Percentiles rank a stretch among this genome's conserved stretches.
phyloP scores from a whole-genome alignment of 2,797 vertebrate species.

The Arremon aurantiirostris region DNA sequence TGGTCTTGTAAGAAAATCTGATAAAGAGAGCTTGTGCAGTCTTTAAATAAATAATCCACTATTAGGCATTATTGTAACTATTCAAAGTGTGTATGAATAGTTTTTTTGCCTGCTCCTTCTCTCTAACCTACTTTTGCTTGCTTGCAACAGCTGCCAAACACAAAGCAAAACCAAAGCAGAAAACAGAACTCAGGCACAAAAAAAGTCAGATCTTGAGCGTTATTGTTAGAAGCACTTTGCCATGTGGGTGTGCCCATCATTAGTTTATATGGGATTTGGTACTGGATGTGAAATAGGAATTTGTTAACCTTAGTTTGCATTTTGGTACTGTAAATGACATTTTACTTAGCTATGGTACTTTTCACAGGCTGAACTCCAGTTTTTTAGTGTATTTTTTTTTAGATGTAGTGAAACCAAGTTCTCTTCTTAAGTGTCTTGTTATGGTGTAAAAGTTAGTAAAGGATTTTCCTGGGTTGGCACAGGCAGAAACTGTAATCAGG shows the following conservation, averaged over 20 bases:
- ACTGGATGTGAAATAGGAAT: not conserved
- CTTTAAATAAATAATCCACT: not conserved
- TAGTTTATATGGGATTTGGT: not conserved
- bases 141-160: not conserved
- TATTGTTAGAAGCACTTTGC: not conserved
- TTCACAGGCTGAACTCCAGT: not conserved
- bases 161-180: not conserved
- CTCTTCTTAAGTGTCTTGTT: not conserved
- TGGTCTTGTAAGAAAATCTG: not conserved
- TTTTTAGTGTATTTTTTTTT: not conserved
- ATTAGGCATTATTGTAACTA: not conserved
- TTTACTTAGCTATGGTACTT: not conserved
- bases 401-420: not conserved
- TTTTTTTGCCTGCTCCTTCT: not conserved
- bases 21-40: not conserved
- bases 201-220: not conserved
- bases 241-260: not conserved
- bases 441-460: not conserved
- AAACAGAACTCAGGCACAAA: not conserved
- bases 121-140: not conserved
- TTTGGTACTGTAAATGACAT: not conserved
- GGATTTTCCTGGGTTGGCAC: not conserved
- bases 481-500: not conserved
- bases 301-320: not conserved
- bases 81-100: not conserved